A percentile compares a stretch with the other conserved stretches of the same genome.
These are phyloP conservation scores for Gymnocypris eckloni DNA, from an alignment of 2,797 vertebrate species.

Conservation along the genomic window DNA sequence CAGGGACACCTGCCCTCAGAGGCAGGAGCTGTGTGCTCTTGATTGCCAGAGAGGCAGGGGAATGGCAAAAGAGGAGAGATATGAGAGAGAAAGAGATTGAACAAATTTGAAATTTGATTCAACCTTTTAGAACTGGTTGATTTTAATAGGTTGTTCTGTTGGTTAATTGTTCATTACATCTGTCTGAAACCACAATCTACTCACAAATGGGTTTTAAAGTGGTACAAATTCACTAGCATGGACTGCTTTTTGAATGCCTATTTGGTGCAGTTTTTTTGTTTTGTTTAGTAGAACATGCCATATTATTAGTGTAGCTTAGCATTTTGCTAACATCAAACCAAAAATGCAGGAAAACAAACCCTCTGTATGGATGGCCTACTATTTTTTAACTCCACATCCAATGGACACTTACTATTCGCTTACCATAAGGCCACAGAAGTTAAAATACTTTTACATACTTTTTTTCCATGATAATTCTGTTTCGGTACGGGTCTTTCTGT, in stretches of 20 bases:
- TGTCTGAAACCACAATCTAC: conserved; percentile 8
- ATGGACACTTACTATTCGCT: no score
- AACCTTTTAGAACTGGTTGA: not conserved
- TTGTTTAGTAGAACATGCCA: not conserved
- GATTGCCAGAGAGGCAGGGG: not conserved
- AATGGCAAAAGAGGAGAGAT: not conserved
- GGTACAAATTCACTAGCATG: not conserved
- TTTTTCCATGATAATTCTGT: no score
- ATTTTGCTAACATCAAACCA: not conserved
- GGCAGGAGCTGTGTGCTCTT: not conserved
- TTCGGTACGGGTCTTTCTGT: no score
- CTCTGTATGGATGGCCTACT: no score
- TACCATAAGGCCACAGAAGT: no score
- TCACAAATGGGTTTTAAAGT: not conserved
- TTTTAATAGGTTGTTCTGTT: not conserved
- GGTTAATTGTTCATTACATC: conserved; percentile 12
- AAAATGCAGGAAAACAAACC: not conserved
- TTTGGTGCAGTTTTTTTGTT: not conserved
- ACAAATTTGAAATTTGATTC: not conserved
- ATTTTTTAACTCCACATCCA: no score
- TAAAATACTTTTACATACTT: no score
- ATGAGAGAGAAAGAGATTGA: not conserved
- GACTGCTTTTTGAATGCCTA: not conserved
- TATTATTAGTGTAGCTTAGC: not conserved
- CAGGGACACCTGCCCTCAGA: conserved; percentile 41